phyloP scores from a whole-genome alignment of 2,888 invertebrate genomes.

The Thymelicus acteon region DNA sequence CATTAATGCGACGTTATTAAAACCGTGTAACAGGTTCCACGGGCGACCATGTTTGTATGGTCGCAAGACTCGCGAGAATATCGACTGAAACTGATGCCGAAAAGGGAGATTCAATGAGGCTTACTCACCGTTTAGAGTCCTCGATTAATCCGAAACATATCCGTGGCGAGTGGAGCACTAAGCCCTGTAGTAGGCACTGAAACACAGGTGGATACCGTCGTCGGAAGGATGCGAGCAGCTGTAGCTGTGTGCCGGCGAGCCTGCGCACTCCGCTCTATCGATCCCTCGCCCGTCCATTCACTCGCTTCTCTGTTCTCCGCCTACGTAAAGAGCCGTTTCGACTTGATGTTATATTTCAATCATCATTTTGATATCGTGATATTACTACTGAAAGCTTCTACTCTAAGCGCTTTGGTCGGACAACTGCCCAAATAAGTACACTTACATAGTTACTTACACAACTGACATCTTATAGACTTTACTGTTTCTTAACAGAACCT shows the following conservation, averaged over 20 bases:
- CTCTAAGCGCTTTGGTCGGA: conserved; percentile 65
- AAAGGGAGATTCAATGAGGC: not conserved
- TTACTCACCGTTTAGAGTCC: conserved; percentile 75
- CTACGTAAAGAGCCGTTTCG: conserved; percentile 69
- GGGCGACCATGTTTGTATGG: conserved; percentile 31
- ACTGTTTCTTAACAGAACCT: conserved; percentile 1
- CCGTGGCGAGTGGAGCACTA: conserved; percentile 62
- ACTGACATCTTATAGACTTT: conserved; percentile 23
- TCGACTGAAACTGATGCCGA: not conserved
- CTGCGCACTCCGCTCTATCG: conserved; percentile 80
- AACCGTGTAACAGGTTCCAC: conserved; percentile 71
- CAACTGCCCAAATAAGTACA: conserved; percentile 57
- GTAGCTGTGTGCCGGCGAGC: conserved; percentile 71
- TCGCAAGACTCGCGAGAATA: not conserved
- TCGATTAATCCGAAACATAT: conserved; percentile 67
- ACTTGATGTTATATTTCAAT: conserved; percentile 73
- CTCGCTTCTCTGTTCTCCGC: conserved; percentile 69
- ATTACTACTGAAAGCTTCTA: conserved; percentile 65
- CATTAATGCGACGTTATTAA: conserved; percentile 57
- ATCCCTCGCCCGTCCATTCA: conserved; percentile 75
- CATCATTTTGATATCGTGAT: conserved; percentile 76
- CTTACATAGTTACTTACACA: conserved; percentile 23
- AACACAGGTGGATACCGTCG: conserved; percentile 58
- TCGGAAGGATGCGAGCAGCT: conserved; percentile 59
- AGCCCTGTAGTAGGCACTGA: conserved; percentile 61